Conservation (phyloP, 2,888 invertebrate genomes). For the Eulithis testata region DNA sequence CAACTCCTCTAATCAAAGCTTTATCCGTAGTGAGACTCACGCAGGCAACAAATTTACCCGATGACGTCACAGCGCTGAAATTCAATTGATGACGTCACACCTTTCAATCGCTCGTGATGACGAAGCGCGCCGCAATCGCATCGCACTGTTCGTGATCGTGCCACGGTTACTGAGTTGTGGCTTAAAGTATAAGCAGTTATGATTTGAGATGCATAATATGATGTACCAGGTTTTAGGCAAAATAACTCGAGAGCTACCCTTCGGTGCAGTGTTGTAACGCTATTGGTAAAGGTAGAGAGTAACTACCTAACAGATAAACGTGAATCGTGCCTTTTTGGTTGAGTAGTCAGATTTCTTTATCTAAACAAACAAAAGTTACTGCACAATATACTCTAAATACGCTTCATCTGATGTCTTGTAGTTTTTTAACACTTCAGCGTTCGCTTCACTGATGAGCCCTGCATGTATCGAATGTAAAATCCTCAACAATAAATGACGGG, state of each 20-base stretch:
- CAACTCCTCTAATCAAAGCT: slow-evolving; percentile 4
- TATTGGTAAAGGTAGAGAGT: no score
- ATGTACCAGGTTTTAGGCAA: not conserved
- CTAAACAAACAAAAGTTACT: no score
- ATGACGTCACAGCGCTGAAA: slow-evolving; percentile 32
- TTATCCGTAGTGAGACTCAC: slow-evolving; percentile 4
- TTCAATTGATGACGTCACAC: slow-evolving; percentile 33
- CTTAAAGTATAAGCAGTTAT: slow-evolving; percentile 2
- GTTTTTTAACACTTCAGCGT: not conserved
- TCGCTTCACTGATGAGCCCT: slow-evolving; percentile 29
- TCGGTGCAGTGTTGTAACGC: no score
- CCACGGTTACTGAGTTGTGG: not conserved
- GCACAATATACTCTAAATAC: not conserved
- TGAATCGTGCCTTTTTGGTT: no score
- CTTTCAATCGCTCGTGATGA: slow-evolving; percentile 33
- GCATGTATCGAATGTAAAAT: slow-evolving; percentile 11
- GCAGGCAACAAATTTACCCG: slow-evolving; percentile 18
- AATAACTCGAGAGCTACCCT: not conserved
- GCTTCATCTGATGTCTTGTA: slow-evolving; percentile 12
- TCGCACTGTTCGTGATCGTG: slow-evolving; percentile 15
- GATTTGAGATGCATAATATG: not conserved
- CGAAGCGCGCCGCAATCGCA: slow-evolving; percentile 32
- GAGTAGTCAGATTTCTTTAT: no score
- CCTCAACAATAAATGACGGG: not conserved
- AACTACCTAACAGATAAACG: no score